phyloP scores from a whole-genome alignment of 2,113 vertebrate genomes.

The Synchiropus splendidus region DNA sequence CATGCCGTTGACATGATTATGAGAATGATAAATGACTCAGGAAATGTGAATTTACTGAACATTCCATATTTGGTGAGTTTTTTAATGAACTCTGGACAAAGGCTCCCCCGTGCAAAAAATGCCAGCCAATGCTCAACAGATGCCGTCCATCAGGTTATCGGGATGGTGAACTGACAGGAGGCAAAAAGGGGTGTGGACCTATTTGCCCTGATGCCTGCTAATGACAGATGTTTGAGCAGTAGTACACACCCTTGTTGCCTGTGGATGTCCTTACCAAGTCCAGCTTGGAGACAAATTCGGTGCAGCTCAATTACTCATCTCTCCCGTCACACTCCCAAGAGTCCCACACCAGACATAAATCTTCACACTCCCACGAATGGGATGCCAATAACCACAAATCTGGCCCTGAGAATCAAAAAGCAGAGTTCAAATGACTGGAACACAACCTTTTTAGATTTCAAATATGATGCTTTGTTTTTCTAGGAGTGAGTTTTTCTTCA shows the following conservation, averaged over 20 bases:
- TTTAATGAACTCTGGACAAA: no score
- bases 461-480: no score
- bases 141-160: no score
- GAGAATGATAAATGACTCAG: no score
- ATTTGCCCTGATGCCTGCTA: neutral
- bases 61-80: no score
- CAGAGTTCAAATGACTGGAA: neutral
- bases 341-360: slow-evolving; percentile 29
- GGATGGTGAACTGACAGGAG: no score
- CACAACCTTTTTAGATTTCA: neutral
- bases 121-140: no score
- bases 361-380: slow-evolving; percentile 10
- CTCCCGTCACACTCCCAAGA: slow-evolving; percentile 9
- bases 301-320: slow-evolving; percentile 23
- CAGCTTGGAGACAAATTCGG: slow-evolving; percentile 13
- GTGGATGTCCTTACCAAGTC: slow-evolving; percentile 1
- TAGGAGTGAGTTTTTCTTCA: no score
- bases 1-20: neutral
- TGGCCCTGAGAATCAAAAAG: neutral
- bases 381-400: slow-evolving; percentile 30
- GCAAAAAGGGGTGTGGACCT: no score
- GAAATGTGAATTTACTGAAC: no score
- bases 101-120: no score
- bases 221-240: slow-evolving; percentile 4
- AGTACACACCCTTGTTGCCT: slow-evolving; percentile 1